Conservation (phyloP, 2,113 vertebrate species). For the Corythornis vintsioides region DNA sequence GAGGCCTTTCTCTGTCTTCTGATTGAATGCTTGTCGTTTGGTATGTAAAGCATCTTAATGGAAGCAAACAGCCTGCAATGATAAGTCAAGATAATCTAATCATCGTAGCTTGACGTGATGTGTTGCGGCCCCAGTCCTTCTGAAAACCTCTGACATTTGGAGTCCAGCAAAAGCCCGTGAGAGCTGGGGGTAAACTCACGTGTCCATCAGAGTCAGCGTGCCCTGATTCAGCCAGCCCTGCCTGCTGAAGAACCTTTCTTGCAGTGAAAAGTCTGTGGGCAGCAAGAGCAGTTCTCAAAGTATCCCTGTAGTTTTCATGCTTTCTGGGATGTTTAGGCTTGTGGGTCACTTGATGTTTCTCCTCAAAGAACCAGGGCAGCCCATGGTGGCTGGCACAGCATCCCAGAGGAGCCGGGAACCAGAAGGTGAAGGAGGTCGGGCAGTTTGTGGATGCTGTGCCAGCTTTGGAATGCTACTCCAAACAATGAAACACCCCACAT, state of each 20-base stretch:
- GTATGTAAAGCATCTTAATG: too few relatives aligned
- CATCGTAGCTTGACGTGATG: fast-evolving
- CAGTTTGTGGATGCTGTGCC: not conserved
- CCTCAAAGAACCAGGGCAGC: fast-evolving
- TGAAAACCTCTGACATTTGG: not conserved
- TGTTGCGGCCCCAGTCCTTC: not conserved
- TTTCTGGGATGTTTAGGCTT: not conserved
- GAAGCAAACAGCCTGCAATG: fast-evolving
- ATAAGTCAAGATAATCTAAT: fast-evolving
- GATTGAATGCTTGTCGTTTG: fast-evolving
- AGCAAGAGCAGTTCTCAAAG: not conserved
- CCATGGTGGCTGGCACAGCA: not conserved
- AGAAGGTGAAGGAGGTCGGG: not conserved
- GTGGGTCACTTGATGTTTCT: fast-evolving
- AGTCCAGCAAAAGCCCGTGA: not conserved
- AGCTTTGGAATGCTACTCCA: not conserved
- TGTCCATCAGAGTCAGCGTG: fast-evolving
- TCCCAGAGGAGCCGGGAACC: not conserved
- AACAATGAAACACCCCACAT: not conserved
- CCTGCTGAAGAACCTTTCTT: fast-evolving
- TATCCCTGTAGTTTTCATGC: not conserved
- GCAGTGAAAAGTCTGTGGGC: fast-evolving
- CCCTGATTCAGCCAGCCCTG: fast-evolving
- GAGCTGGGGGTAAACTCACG: fast-evolving
- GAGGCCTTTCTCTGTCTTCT: too few relatives aligned